Base-by-base conservation (phyloP, 1,140 invertebrate species). In the Hylyphantes graminicola region DNA sequence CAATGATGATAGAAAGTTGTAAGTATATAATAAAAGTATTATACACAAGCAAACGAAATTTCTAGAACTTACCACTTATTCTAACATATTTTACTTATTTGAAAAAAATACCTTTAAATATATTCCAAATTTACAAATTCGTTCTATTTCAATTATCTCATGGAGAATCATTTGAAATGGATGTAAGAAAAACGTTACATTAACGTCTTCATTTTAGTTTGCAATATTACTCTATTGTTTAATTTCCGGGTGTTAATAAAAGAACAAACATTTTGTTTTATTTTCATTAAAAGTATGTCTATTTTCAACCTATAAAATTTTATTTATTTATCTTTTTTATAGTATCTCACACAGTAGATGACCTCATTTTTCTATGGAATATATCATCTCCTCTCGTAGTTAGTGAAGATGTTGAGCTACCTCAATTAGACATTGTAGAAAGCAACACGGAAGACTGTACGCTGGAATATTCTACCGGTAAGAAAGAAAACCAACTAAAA, bases 281-380 rank as follows among this genome's bases (percentile, higher is more conserved):
- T 35, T 35, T 35, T 2, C 35, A 35, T 35, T 5, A 35, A 35
- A 35, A 35, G 5, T 35, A 35, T 35, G 35, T 2, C 35, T 35
- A 5, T 35, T 35, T 35, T 35, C n/a, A 35, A 35, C 5, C 2
- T 5, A 35, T 35, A 35, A 35, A 35, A 35, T 35, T 35, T 35
- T 35, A 5, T 35, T 35, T 19, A 3, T 17, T 65, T 79, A 54
- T 72, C 50, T 81, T 87, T 79, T 67, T 85, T 61, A n/a, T 70
- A 90, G 89, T 90, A n/a, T 90, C 89, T 0, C 89, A 90, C 80
- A 90, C 90, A 35, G 89, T 88, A 0, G 89, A 90, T 72, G 90
- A 90, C 86, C 82, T 90, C 8, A 86, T 90, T 13, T 90, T 90
- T 79, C 74, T 87, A 48, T 90, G 90, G 90, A 89, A 90, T 83